Base-by-base conservation (phyloP, 2,888 invertebrate species). In the Tromatobia lineatoria region DNA sequence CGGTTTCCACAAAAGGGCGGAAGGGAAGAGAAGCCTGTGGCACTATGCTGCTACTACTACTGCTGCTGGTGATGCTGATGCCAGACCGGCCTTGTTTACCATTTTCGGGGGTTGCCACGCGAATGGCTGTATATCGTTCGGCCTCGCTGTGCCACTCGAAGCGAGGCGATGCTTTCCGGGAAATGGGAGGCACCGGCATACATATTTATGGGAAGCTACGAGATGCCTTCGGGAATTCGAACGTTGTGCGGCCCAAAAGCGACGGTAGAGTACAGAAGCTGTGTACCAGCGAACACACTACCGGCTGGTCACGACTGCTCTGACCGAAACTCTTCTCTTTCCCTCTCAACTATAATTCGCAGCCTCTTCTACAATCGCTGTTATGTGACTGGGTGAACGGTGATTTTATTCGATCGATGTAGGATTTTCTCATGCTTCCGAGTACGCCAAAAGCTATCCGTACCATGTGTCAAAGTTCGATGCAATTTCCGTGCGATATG, bases 191-290 rank as follows among this genome's bases (percentile, higher is more conserved):
- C 80, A 83, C 59, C 67, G 71, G 67, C 83, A 87, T 88, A 86
- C 86, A 88, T 88, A 88, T 89, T 88, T 88, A 86, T 85, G 82
- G 73, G 79, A 66, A 66, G 84, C 82, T 78, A 79, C 23, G 67
- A 75, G 83, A 77, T 54, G 38, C 82, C 77, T 87, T 85, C 71
- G 80, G 77, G 80, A 86, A 86, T 88, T 88, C 80, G 82, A 80
- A 74, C 61, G 54, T 67, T 75, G 82, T 84, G 76, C 66, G 54
- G 29, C 54, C 57, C 66, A 70, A 29, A 67, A 79, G 47, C 77
- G 47, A 78, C 64, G 52, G 59, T 59, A 23, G 59, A 25, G 59
- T 29, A 25, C 29, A 18, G 38, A 34, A 64, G 38, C 64, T 20
- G 8, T 42, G 34, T 18, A 20, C 13, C 57, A 25, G 10, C 2